Evolutionary conservation across 2,888 invertebrate genomes (phyloP).

Genomic region (Gastrophysa polygoni): DNA sequence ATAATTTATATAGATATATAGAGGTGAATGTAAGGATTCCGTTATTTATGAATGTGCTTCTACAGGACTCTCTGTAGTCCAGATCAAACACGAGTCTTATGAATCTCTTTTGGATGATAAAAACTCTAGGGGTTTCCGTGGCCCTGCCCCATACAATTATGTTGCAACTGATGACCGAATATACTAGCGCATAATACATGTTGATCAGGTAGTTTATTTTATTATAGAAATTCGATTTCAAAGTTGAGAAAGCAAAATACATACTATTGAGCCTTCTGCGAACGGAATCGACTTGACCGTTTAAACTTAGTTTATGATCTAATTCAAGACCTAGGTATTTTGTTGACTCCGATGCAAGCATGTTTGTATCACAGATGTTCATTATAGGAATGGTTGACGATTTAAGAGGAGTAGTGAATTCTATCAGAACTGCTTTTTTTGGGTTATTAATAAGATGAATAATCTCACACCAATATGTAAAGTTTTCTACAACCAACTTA

Average conservation of each 20-base stretch:
- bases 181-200: no score
- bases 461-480: conserved; percentile 1
- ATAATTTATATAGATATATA: not conserved
- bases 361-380: not conserved
- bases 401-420: not conserved
- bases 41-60: not conserved
- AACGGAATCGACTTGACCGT: not conserved
- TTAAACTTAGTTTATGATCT: not conserved
- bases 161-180: no score
- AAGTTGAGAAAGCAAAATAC: no score
- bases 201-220: no score
- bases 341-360: no score
- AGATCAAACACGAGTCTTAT: not conserved
- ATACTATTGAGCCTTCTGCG: no score
- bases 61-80: conserved; percentile 6
- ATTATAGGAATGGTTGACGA: not conserved
- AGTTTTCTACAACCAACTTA: not conserved
- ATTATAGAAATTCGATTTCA: no score
- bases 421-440: not conserved
- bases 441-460: conserved; percentile 4
- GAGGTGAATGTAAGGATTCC: not conserved
- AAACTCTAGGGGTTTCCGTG: no score
- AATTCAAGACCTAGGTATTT: no score
- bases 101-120: not conserved
- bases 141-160: no score